Evolutionary conservation across 2,113 vertebrate genomes (phyloP).

Genomic region (rabbit (Oryctolagus cuniculus)): mOryCun1.1 NC_091438.1:135916501-135917000

Average conservation of each 20-base stretch:
- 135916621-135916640: constrained; percentile 30
- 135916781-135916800: background rate
- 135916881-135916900: constrained; percentile 10
- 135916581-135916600: background rate
- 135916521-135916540: constrained; percentile 81
- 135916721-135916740: background rate
- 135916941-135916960: background rate
- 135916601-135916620: constrained; percentile 40
- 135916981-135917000: background rate
- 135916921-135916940: background rate
- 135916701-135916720: background rate
- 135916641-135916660: background rate
- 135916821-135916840: background rate
- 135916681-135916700: background rate
- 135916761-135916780: background rate
- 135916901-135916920: background rate
- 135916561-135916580: background rate
- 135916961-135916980: constrained; percentile 5
- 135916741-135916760: background rate
- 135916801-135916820: background rate
- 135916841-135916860: constrained; percentile 15
- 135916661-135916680: constrained; percentile 39
- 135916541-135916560: constrained; percentile 56
- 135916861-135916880: background rate
- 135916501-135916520: constrained; percentile 74